Evolutionary conservation across 2,797 vertebrate species (phyloP), one percentile per base, ranked within the genome.

Genomic region (Sebastolobus alascanus): DNA sequence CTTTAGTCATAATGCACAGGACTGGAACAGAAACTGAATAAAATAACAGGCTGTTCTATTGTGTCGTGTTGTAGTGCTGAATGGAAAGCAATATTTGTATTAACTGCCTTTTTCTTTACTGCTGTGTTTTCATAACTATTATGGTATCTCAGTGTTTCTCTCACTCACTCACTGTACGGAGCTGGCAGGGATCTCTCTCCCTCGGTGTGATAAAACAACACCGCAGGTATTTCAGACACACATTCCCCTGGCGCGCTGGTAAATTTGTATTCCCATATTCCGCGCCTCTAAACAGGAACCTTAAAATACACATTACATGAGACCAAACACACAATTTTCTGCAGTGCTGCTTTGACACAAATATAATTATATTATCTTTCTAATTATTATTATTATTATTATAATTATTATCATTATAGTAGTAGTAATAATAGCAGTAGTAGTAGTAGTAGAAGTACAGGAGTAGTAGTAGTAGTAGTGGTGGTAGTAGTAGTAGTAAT

Each of bases 191-290:
- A 20, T 54, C 10, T 35, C 10, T 35, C n/a, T 7, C 8, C 5
- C 33, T 56, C 52, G 14, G 6, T 9, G 29, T 37, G 46, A 64
- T 35, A 69, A 75, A 52, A 67, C 65, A 31, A 1, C 0, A 10
- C 29, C 0, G 64, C 64, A 66, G 64, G 25, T 66, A 59, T 63
- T 69, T 37, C 67, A 69, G n/a, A 55, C n/a, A 55, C 50, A 11
- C 6, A 37, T 3, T 69, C 33, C 5, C 5, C 43, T 20, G 27
- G 16, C n/a, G 11, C 6, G 18, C 55, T 29, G 20, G 14, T 31
- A 46, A 71, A 35, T 22, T 14, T 25, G 58, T 33, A 20, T 31
- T 72, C 27, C 38, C 16, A 58, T 20, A 3, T 40, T 4, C 27
- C 7, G 1, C 11, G 2, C 25, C 37, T 40, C 68, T 38, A 29